Percentiles rank a stretch among this genome's conserved stretches.
phyloP scores from a whole-genome alignment of 1,140 invertebrate genomes.

The Drosophila grimshawi region DNA sequence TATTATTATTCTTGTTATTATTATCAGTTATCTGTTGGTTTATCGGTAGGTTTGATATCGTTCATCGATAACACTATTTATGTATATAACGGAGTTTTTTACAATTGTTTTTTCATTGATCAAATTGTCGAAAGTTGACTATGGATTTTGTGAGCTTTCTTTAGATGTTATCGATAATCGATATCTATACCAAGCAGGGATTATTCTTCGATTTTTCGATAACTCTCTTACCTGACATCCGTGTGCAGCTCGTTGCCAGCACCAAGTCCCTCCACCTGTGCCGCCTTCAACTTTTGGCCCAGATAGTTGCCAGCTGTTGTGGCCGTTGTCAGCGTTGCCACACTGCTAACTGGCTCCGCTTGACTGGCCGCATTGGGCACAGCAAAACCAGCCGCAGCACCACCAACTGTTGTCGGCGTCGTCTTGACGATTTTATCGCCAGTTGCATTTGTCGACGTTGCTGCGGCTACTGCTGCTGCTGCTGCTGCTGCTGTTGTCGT shows the following conservation, averaged over 20 bases:
- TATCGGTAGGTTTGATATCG: not conserved
- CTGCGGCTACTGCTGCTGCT: constrained; percentile 16
- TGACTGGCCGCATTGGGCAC: constrained; percentile 13
- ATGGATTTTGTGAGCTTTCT: not conserved
- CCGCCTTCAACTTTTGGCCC: constrained; percentile 79
- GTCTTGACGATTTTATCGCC: constrained; percentile 59
- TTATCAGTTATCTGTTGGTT: not conserved
- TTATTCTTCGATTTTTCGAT: not conserved
- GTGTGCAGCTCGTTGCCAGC: constrained; percentile 75
- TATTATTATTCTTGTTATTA: too few species aligned
- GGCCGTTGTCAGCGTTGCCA: constrained; percentile 68
- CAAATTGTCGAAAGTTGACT: not conserved
- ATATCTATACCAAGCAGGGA: not conserved
- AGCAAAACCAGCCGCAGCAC: constrained; percentile 12
- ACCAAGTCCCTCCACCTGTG: constrained; percentile 76
- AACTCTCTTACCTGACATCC: constrained; percentile 75
- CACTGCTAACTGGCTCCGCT: constrained; percentile 20
- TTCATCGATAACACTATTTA: not conserved
- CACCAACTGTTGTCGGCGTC: constrained; percentile 20
- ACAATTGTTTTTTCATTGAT: too few species aligned
- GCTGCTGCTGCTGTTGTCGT: not conserved
- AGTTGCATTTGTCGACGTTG: constrained; percentile 36
- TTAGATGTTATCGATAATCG: not conserved
- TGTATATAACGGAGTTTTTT: too few species aligned
- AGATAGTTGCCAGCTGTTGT: constrained; percentile 75